Base-by-base conservation (phyloP, 2,888 invertebrate species). In the Mesorhabditis belari region DNA sequence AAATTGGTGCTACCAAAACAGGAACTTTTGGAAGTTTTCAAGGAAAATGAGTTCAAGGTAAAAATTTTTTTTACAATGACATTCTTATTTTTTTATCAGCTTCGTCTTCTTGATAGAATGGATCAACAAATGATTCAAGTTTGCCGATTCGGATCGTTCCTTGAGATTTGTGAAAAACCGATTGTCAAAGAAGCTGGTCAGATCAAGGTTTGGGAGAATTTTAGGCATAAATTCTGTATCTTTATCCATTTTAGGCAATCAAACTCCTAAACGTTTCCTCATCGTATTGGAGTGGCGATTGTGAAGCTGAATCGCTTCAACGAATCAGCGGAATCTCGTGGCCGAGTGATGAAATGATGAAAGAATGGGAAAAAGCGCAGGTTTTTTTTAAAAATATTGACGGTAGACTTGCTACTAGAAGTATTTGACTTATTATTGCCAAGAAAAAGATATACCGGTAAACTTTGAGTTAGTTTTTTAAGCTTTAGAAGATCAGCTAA, bases 141-240 rank as follows among this genome's bases (percentile, higher is more conserved):
- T 21, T 98, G 98, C 81, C 87, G 90, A 68, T 93, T 96, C 82
- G 98, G 98, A 0, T 89, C 95, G 0, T 84, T 98, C 28, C 96
- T 98, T 69, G 98, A 99, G 83, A 85, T 98, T 65, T 99, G 98
- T 80, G 86, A 92, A 55, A 98, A 98, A 0, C 98, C 98, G 0
- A 98, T 98, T 83, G 91, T 98, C 0, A 85, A 94, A 25, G 89
- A 99, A 81, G 98, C 98, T 56, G 96, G 96, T 70, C 95, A 94
- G 84, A 87, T 98, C 12, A 98, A 96, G 83, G 77, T 65, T 21
- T 27, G 17, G 29, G n/a, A 9, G 6, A 6, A 6, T 35, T 17
- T 3, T 4, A 19, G 19, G 5, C 9, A 19, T 5, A 21, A 57
- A 5, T 17, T 4, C 19, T 57, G 17, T 4, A 9, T 49, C n/a